Percentiles rank a stretch among this genome's conserved stretches.
phyloP scores from a whole-genome alignment of 2,888 invertebrate species.

The Tetheella fluctuosa region DNA sequence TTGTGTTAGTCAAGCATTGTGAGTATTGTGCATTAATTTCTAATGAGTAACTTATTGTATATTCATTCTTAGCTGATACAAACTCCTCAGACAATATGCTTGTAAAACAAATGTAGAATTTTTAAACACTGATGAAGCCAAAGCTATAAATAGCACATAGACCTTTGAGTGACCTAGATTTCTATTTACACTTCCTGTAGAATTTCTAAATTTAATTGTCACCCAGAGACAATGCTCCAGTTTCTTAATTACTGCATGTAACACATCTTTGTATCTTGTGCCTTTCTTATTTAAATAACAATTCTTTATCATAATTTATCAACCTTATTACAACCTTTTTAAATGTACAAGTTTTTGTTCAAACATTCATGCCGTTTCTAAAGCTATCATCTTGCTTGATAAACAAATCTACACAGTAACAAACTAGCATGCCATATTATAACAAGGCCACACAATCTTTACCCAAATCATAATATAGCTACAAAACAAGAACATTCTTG shows the following conservation, averaged over 20 bases:
- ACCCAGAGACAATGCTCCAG: slow-evolving; percentile 60
- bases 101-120: slow-evolving; percentile 20
- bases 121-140: slow-evolving; percentile 26
- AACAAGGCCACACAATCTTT: slow-evolving; percentile 55
- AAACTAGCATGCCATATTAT: slow-evolving; percentile 32
- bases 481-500: slow-evolving; percentile 12
- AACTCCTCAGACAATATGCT: slow-evolving; percentile 22
- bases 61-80: slow-evolving; percentile 13
- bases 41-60: slow-evolving; percentile 14
- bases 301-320: no score
- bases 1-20: slow-evolving; percentile 36
- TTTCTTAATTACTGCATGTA: slow-evolving; percentile 38
- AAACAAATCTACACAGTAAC: slow-evolving; percentile 19
- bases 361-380: not conserved
- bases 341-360: not conserved
- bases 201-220: slow-evolving; percentile 70
- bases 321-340: not conserved
- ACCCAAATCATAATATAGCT: slow-evolving; percentile 30
- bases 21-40: slow-evolving; percentile 33
- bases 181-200: slow-evolving; percentile 64
- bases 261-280: slow-evolving; percentile 23
- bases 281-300: not conserved
- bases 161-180: slow-evolving; percentile 74
- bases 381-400: not conserved
- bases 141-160: slow-evolving; percentile 55